Evolutionary conservation across 2,888 invertebrate species (phyloP).

Genomic region (Dasysyrphus tricinctus): DNA sequence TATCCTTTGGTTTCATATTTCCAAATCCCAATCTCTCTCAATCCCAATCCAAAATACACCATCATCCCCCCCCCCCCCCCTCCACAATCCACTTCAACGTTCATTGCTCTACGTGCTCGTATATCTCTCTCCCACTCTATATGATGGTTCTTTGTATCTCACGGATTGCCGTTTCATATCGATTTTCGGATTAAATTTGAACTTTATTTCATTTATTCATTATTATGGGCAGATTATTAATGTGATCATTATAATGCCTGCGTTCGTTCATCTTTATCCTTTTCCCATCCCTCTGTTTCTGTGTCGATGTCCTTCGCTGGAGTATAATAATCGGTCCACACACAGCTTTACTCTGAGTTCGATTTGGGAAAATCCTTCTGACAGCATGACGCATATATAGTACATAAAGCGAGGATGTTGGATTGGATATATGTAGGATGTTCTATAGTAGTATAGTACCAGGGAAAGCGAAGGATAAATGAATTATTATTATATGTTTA

Average conservation of each 20-base stretch:
- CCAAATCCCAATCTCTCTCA: slow-evolving; percentile 41
- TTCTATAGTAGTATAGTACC: too few species aligned
- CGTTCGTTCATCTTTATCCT: slow-evolving; percentile 61
- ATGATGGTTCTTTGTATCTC: slow-evolving; percentile 27
- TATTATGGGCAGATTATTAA: slow-evolving; percentile 75
- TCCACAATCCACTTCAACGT: neutral
- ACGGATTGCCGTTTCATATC: slow-evolving; percentile 75
- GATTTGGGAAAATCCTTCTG: slow-evolving; percentile 43
- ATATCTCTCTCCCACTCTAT: neutral
- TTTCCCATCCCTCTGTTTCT: neutral
- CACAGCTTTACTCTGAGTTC: slow-evolving; percentile 23
- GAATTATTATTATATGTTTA: slow-evolving; percentile 63
- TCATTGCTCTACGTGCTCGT: too few species aligned
- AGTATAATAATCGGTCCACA: slow-evolving; percentile 38
- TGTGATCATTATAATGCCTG: slow-evolving; percentile 74
- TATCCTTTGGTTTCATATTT: slow-evolving; percentile 36
- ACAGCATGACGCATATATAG: slow-evolving; percentile 37
- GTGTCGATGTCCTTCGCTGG: neutral
- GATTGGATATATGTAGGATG: neutral
- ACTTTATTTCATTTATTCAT: slow-evolving; percentile 76
- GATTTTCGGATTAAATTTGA: slow-evolving; percentile 80
- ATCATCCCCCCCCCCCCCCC: neutral
- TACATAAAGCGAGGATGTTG: neutral
- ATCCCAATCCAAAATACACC: slow-evolving; percentile 7
- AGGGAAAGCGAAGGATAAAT: slow-evolving; percentile 46